Evolutionary conservation across 1,140 invertebrate genomes (phyloP).

Genomic region (Zaprionus ghesquierei): DNA sequence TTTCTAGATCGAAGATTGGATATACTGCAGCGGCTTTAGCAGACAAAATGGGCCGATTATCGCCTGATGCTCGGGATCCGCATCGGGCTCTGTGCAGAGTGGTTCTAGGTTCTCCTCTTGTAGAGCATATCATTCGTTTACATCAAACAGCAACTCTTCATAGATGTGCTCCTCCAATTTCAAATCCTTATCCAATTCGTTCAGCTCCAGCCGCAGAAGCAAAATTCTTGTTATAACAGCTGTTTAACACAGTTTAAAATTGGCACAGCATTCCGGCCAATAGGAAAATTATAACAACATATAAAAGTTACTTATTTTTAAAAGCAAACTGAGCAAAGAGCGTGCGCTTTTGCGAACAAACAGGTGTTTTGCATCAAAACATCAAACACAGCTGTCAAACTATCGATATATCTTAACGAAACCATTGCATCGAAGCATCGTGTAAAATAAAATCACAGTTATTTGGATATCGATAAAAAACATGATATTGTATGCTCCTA

Average conservation of each 20-base stretch:
- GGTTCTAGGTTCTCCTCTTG: conserved; percentile 60
- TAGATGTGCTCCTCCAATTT: conserved; percentile 63
- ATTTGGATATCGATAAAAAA: not conserved
- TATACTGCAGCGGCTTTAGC: conserved; percentile 27
- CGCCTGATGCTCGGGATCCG: not conserved
- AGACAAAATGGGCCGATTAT: conserved; percentile 69
- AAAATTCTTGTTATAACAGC: not conserved
- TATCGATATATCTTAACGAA: not conserved
- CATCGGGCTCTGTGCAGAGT: conserved; percentile 43
- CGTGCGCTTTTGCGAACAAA: not conserved
- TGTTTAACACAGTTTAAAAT: not conserved
- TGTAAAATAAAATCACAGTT: not conserved
- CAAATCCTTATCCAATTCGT: conserved; percentile 62
- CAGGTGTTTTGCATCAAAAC: no score
- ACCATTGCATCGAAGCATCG: no score
- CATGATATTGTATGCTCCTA: no score
- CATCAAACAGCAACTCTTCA: conserved; percentile 59
- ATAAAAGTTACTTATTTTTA: not conserved
- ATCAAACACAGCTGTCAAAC: not conserved
- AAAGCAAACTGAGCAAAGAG: not conserved
- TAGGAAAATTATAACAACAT: not conserved
- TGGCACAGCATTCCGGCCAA: conserved; percentile 49
- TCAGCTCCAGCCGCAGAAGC: conserved; percentile 48
- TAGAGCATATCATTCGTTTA: conserved; percentile 74
- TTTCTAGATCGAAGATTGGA: conserved; percentile 9